Evolutionary conservation across 1,140 invertebrate genomes (phyloP), one percentile per base, ranked within the genome.

Genomic region (Chelonus insularis): DNA sequence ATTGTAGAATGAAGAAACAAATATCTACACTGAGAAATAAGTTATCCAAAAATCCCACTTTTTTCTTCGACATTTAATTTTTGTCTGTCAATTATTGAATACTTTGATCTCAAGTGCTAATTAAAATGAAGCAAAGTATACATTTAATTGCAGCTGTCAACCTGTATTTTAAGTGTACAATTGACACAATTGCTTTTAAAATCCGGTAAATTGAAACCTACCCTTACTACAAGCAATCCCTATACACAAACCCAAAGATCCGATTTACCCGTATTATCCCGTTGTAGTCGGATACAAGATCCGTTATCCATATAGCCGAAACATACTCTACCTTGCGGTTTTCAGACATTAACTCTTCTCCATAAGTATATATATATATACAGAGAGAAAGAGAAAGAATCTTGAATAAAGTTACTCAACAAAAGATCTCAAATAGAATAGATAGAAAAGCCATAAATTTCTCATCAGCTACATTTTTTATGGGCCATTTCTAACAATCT

Each of bases 191-290:
- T 59, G 56, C 48, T 63, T 63, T 55, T 43, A 57, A 63, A 63
- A 52, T 47, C 62, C 9, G 34, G 14, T 47, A 63, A 63, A 55
- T 59, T 58, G 48, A 55, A 63, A 58, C 54, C 37, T 58, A 63
- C 62, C 62, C 62, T 47, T n/a, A 45, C 41, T 56, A 34, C 11
- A 54, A 21, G 45, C 25, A 29, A 32, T 12, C 39, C 18, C 48
- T 29, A 25, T 57, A 55, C 37, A 55, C 43, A 43, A 63, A 56
- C 43, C 12, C 43, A 48, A 60, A 64, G 41, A 64, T 64, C 62
- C 62, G 62, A 60, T 64, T 64, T 64, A 64, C 57, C 62, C 51
- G 57, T 64, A 64, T 64, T 64, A 64, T 64, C 62, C 62, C 50
- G 41, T 36, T 55, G 52, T 60, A 60, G 32, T 60, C 36, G 50